Evolutionary conservation across 2,113 vertebrate species (phyloP).

Genomic region (Sclerurus mexicanus): DNA sequence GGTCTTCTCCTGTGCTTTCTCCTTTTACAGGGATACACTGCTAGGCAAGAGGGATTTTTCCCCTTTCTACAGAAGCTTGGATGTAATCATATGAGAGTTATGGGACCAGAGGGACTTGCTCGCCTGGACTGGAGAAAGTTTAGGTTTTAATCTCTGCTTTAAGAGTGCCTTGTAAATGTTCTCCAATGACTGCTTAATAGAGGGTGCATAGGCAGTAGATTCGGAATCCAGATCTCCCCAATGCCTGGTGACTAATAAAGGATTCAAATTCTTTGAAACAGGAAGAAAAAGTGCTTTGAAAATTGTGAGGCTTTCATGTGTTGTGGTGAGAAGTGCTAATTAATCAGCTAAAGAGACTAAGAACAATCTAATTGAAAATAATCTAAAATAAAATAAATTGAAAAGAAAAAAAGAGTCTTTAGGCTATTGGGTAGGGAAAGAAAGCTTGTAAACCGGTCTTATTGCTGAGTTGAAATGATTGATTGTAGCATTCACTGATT

Average conservation of each 20-base stretch:
- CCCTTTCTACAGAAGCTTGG: not conserved
- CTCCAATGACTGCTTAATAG: not conserved
- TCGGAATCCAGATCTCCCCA: not conserved
- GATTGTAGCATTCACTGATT: not conserved
- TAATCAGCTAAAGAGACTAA: not conserved
- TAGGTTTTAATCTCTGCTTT: not conserved
- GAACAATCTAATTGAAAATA: not conserved
- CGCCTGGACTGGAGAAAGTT: not conserved
- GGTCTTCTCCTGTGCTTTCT: fast-evolving
- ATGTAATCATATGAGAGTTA: not conserved
- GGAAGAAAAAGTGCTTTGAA: not conserved
- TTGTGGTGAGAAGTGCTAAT: not conserved
- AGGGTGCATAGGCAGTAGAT: not conserved
- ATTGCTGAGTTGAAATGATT: not conserved
- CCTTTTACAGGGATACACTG: fast-evolving
- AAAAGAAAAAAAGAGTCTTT: not conserved
- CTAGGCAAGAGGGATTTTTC: not conserved
- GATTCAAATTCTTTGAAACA: not conserved
- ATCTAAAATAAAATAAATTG: not conserved
- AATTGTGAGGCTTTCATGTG: not conserved
- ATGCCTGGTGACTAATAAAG: not conserved
- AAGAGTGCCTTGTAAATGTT: not conserved
- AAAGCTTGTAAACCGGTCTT: not conserved
- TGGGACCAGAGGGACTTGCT: not conserved
- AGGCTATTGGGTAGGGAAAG: not conserved